These are phyloP conservation scores for Nasonia oneida DNA, from an alignment of 2,888 invertebrate genomes.

Conservation along the genomic window DNA sequence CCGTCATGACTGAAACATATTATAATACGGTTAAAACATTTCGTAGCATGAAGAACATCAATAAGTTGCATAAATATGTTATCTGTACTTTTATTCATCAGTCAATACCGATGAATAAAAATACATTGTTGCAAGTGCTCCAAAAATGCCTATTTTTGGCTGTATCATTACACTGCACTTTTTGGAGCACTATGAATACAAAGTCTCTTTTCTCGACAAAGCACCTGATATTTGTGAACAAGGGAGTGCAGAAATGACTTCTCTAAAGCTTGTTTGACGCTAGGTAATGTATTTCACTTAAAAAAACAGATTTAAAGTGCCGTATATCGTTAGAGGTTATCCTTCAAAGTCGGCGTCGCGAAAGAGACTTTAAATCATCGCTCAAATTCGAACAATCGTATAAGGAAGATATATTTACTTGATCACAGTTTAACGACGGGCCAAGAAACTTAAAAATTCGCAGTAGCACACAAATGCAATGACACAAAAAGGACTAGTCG, in stretches of 20 bases:
- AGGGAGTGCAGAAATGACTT: slow-evolving; percentile 26
- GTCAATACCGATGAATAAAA: slow-evolving; percentile 11
- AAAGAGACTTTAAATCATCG: slow-evolving; percentile 20
- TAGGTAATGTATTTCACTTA: slow-evolving; percentile 37
- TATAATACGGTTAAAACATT: slow-evolving; percentile 17
- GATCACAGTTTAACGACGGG: slow-evolving; percentile 15
- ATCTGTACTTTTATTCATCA: background rate
- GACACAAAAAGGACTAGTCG: slow-evolving; percentile 19
- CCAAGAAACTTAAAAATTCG: slow-evolving; percentile 35
- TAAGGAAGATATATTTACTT: slow-evolving; percentile 47
- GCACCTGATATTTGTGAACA: background rate
- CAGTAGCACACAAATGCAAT: slow-evolving; percentile 33
- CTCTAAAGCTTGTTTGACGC: background rate
- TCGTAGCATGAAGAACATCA: background rate
- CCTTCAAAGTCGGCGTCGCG: slow-evolving; percentile 40
- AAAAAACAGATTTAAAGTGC: slow-evolving; percentile 45
- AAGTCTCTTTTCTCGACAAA: background rate
- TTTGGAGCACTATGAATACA: slow-evolving; percentile 54
- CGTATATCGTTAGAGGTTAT: slow-evolving; percentile 63
- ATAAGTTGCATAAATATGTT: background rate
- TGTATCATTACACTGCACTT: slow-evolving; percentile 71
- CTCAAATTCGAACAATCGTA: background rate
- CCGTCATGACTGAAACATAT: slow-evolving; percentile 67
- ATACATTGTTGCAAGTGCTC: slow-evolving; percentile 31
- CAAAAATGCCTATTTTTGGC: slow-evolving; percentile 62